These are phyloP conservation scores for Pangasius mekongensis DNA, from an alignment of 2,797 vertebrate genomes.

Conservation along the genomic window DNA sequence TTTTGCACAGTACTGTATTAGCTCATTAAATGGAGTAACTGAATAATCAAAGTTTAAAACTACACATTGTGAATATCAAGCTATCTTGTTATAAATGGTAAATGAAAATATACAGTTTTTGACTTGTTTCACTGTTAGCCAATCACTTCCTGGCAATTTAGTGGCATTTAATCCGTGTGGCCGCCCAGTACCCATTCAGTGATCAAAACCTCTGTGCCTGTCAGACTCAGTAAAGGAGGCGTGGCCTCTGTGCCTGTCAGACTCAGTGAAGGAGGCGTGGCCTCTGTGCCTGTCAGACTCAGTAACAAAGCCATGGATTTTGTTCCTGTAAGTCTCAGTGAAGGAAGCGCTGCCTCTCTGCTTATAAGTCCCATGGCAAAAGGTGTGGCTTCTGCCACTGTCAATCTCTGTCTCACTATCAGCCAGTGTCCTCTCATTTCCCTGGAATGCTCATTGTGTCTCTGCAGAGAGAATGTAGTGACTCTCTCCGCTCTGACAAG, in stretches of 20 bases:
- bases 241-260: no score
- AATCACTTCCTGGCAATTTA: neutral
- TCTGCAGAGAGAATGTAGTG: neutral
- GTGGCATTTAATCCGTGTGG: neutral
- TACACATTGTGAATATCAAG: no score
- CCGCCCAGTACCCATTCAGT: neutral
- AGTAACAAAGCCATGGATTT: no score
- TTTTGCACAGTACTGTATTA: no score
- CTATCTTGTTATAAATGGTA: neutral
- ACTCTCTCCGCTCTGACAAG: neutral
- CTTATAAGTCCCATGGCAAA: neutral
- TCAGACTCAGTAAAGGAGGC: no score
- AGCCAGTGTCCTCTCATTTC: neutral
- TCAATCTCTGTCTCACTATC: neutral
- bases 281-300: neutral
- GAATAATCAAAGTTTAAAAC: no score
- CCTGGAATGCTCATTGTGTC: neutral
- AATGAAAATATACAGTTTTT: neutral
- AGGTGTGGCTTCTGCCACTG: neutral
- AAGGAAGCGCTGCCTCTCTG: neutral
- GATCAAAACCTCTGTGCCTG: neutral
- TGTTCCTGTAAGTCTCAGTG: no score
- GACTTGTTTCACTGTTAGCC: neutral
- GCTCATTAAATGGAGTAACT: no score
- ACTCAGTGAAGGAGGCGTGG: neutral